Evolutionary conservation across 2,888 invertebrate genomes (phyloP), one percentile per base, ranked within the genome.

Genomic region (Panzeria rudis): DNA sequence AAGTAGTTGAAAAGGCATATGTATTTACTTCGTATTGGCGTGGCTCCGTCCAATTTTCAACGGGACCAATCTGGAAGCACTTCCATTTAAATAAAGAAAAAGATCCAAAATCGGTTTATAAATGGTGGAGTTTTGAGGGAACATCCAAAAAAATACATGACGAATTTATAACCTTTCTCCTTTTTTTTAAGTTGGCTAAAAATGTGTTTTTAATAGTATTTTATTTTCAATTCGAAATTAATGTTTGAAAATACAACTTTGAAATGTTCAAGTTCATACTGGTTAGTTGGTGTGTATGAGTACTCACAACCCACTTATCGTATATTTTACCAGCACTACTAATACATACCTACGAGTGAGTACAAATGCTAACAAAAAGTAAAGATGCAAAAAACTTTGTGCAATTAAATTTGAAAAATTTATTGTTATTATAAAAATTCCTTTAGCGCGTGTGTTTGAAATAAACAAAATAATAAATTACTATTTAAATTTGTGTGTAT

Each of bases 381-480:
- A 35, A 73, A 73, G 38, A 62, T 32, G 61, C 20, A 32, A 50
- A 64, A n/a, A 52, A 62, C 4, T 47, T n/a, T 50, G n/a, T 35
- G 35, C 54, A 54, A 68, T 20, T 68, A 84, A 69, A 56, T 71
- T 15, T n/a, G 41, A 71, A 62, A 76, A 50, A 71, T 71, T 66
- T 64, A 78, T 81, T 77, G 61, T 56, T 41, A 78, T 71, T 71
- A 25, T 69, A 78, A 75, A 75, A 85, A 78, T 75, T 75, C 64
- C 56, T 72, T 15, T 44, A 85, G 38, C 64, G 78, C 85, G 82
- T 82, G 85, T 85, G 73, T 79, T 82, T 59, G 9, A 54, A 78
- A 82, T 76, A 85, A 85, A 76, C 80, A 80, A 71, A 56, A 61
- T n/a, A 25, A 59, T 25, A 62, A 61, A 66, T 50, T 72, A 77